Conservation (phyloP, 2,888 invertebrate species). For the Candidula unifasciata region DNA sequence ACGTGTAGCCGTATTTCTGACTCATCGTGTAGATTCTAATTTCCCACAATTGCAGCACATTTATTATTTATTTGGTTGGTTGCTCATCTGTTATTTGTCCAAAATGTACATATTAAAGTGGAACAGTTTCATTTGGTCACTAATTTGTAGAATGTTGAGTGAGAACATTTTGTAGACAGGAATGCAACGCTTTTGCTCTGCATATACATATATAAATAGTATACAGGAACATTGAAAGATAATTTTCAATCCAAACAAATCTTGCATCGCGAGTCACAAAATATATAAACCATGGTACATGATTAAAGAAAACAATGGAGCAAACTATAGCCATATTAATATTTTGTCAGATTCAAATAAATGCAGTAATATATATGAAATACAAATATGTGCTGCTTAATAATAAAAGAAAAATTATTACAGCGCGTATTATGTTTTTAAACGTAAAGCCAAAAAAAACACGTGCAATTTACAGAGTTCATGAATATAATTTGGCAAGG, state of each 20-base stretch:
- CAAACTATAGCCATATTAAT: conserved; percentile 22
- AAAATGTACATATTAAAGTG: conserved; percentile 39
- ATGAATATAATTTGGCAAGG: too few relatives aligned
- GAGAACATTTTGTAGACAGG: conserved; percentile 21
- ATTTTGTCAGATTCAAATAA: conserved; percentile 17
- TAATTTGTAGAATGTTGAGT: conserved; percentile 33
- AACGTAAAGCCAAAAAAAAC: neutral
- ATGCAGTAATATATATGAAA: neutral
- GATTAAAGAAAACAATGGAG: neutral
- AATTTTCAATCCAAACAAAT: neutral
- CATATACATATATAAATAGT: conserved; percentile 5
- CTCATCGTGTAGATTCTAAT: too few relatives aligned
- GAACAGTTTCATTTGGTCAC: conserved; percentile 32
- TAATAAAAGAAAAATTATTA: neutral
- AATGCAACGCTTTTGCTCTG: conserved; percentile 31
- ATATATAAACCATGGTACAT: neutral
- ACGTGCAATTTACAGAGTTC: neutral
- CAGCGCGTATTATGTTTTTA: neutral
- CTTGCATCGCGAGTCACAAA: neutral
- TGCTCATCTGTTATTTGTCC: neutral
- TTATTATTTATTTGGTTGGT: neutral
- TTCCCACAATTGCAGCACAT: neutral
- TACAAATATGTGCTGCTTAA: neutral
- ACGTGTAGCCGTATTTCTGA: too few relatives aligned
- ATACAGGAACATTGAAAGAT: conserved; percentile 13